phyloP scores from a whole-genome alignment of 2,113 vertebrate species.

The Anarrhichthys ocellatus region DNA sequence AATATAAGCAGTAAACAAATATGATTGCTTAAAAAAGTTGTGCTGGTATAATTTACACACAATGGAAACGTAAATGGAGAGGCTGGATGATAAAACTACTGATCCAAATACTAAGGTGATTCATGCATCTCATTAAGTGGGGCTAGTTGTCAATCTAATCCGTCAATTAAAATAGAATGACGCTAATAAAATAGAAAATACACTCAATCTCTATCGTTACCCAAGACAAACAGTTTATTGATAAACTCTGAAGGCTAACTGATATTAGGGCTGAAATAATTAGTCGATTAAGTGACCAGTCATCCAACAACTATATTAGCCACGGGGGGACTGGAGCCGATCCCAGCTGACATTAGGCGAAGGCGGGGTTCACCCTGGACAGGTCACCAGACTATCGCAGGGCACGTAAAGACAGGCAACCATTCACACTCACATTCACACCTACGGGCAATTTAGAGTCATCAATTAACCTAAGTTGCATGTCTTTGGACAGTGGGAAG shows the following conservation, averaged over 20 bases:
- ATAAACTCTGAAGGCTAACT: neutral
- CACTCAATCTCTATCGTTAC: neutral
- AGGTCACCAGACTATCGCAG: neutral
- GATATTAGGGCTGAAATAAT: neutral
- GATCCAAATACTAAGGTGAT: neutral
- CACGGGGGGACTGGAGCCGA: too few species aligned
- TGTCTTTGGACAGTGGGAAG: neutral
- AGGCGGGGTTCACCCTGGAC: neutral
- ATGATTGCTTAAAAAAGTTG: neutral
- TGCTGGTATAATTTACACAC: neutral
- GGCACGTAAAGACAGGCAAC: neutral
- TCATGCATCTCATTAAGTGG: neutral
- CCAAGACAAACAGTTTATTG: neutral
- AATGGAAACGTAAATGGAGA: neutral
- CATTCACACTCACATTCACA: neutral
- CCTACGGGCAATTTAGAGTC: neutral
- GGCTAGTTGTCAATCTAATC: neutral
- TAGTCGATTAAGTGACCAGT: neutral
- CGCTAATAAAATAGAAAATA: neutral
- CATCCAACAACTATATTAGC: neutral
- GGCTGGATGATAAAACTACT: neutral
- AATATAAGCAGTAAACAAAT: slow-evolving; percentile 19
- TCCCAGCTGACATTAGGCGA: too few species aligned
- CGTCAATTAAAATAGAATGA: neutral
- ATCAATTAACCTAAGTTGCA: neutral